Evolutionary conservation across 2,888 invertebrate genomes (phyloP).

Genomic region (Spodoptera exigua): DNA sequence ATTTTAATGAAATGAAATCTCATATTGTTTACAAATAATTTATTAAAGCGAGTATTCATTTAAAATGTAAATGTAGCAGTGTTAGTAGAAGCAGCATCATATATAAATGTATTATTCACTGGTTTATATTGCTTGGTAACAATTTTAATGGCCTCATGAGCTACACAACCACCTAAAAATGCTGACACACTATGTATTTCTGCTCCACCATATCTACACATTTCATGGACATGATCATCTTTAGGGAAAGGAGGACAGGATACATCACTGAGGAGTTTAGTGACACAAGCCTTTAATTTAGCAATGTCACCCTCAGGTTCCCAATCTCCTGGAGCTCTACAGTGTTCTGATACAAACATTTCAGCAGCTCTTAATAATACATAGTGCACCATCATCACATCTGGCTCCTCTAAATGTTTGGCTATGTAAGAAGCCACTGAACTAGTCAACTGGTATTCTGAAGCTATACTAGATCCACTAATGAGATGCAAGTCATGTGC

Average conservation of each 20-base stretch:
- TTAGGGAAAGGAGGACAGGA: slow-evolving; percentile 93
- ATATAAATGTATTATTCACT: slow-evolving; percentile 97
- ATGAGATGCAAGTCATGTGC: slow-evolving; percentile 94
- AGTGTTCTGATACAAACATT: slow-evolving; percentile 96
- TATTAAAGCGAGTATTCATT: slow-evolving; percentile 52
- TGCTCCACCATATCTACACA: slow-evolving; percentile 97
- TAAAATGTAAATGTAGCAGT: slow-evolving; percentile 94
- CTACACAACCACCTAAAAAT: slow-evolving; percentile 96
- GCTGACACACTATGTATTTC: slow-evolving; percentile 98
- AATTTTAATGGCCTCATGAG: slow-evolving; percentile 98
- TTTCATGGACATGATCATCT: slow-evolving; percentile 98
- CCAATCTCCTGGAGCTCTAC: slow-evolving; percentile 96
- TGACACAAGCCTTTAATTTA: slow-evolving; percentile 93
- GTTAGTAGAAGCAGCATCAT: slow-evolving; percentile 97
- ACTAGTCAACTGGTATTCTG: slow-evolving; percentile 93
- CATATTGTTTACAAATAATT: slow-evolving; percentile 53
- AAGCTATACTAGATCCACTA: slow-evolving; percentile 93
- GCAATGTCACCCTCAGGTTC: slow-evolving; percentile 97
- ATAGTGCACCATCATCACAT: slow-evolving; percentile 96
- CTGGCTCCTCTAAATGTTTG: slow-evolving; percentile 94
- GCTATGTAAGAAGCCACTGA: slow-evolving; percentile 90
- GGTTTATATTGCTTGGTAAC: slow-evolving; percentile 99
- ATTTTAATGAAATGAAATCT: slow-evolving; percentile 36
- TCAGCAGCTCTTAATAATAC: slow-evolving; percentile 97
- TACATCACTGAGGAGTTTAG: slow-evolving; percentile 95